phyloP scores from a whole-genome alignment of 1,140 invertebrate genomes.

The Schlechtendalia chinensis region DNA sequence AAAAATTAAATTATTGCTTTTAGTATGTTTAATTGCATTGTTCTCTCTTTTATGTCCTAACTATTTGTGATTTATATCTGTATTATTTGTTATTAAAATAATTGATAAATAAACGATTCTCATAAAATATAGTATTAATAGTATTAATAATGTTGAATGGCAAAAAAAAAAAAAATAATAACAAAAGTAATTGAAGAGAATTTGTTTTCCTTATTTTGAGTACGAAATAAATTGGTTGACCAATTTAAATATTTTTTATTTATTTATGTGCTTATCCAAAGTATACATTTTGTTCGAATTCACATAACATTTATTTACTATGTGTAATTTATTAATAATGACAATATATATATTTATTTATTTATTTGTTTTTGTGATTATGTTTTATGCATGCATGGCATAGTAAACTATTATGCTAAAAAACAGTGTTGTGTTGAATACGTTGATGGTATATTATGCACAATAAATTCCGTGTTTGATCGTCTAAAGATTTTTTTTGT shows the following conservation, averaged over 20 bases:
- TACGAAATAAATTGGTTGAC: neutral
- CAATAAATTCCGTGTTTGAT: neutral
- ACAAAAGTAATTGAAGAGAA: neutral
- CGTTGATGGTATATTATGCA: no score
- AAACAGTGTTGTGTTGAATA: no score
- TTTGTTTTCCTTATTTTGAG: neutral
- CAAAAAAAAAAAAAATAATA: neutral
- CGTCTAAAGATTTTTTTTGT: neutral
- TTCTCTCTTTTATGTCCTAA: neutral
- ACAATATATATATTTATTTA: no score
- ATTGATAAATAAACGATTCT: slow-evolving; percentile 1
- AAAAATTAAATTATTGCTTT: slow-evolving; percentile 17
- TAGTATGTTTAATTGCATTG: neutral
- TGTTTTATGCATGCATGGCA: no score
- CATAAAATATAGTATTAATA: neutral
- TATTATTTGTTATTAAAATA: neutral
- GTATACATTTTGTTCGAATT: no score
- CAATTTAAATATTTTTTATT: neutral
- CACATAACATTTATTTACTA: no score
- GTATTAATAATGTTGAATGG: slow-evolving; percentile 5
- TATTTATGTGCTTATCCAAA: no score
- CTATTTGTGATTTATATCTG: neutral
- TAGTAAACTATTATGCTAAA: no score
- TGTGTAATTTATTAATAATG: no score
- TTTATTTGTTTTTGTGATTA: no score